phyloP scores from a whole-genome alignment of 2,113 vertebrate genomes.

The Anguilla japonica region DNA sequence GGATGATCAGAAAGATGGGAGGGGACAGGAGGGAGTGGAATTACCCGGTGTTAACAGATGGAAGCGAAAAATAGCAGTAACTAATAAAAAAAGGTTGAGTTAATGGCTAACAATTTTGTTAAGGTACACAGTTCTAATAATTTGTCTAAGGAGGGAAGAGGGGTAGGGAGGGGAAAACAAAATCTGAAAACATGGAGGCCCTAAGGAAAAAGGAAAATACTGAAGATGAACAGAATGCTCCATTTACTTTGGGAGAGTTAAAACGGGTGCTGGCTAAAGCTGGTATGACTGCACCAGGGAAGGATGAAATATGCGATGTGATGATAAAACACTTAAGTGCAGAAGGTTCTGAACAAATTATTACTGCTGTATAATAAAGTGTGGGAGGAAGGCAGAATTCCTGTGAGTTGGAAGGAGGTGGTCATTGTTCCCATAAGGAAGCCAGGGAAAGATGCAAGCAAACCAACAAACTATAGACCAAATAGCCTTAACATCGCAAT shows the following conservation, averaged over 20 bases:
- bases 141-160: too few species aligned
- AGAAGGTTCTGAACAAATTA: background rate
- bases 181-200: background rate
- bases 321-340: too few species aligned
- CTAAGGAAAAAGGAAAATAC: background rate
- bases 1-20: background rate
- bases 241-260: too few species aligned
- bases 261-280: too few species aligned
- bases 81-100: conserved; percentile 1
- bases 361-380: conserved; percentile 6
- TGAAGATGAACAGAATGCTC: background rate
- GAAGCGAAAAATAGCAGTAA: background rate
- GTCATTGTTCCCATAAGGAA: conserved; percentile 16
- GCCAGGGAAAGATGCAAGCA: too few species aligned
- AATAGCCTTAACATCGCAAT: background rate
- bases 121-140: background rate
- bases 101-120: background rate
- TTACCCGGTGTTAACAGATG: background rate
- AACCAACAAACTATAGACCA: conserved; percentile 1
- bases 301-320: too few species aligned
- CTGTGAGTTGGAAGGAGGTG: background rate
- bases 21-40: too few species aligned
- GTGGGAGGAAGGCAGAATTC: conserved; percentile 17
- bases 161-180: background rate
- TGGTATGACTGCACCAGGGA: too few species aligned